phyloP scores from a whole-genome alignment of 2,797 vertebrate genomes.

The Falco naumanni region DNA sequence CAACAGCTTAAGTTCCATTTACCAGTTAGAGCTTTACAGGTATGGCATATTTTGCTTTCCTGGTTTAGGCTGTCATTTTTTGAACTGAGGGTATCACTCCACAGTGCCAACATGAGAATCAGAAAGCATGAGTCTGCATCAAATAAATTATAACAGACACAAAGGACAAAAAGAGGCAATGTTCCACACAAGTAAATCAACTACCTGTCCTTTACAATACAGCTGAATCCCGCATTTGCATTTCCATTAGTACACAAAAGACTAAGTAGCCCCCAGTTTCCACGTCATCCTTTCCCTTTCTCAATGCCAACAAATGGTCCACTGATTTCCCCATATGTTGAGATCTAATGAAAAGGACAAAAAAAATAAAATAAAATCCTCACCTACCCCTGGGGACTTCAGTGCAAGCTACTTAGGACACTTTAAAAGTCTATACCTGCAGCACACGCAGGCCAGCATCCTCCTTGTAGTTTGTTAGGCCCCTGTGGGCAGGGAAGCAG shows the following conservation, averaged over 20 bases:
- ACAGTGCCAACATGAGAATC: not conserved
- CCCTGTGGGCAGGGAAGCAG: not conserved
- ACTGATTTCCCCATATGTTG: not conserved
- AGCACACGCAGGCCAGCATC: not conserved
- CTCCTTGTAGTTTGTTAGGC: not conserved
- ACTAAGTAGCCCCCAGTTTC: not conserved
- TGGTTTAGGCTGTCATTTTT: not conserved
- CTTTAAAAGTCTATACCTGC: not conserved
- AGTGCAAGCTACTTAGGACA: not conserved
- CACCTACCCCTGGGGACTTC: not conserved
- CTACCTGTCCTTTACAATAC: not conserved
- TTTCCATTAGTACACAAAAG: no score
- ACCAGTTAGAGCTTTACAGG: accelerated
- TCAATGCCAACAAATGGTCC: not conserved
- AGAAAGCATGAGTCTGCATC: not conserved
- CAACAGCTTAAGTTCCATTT: not conserved
- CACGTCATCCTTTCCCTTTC: not conserved
- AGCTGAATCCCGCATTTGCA: not conserved
- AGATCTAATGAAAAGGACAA: not conserved
- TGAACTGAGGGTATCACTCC: not conserved
- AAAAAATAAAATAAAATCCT: not conserved
- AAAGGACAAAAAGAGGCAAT: not conserved
- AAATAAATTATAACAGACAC: not conserved
- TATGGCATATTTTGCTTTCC: not conserved
- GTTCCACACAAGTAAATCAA: not conserved